These are phyloP conservation scores for Pyrgus malvae DNA, from an alignment of 2,888 invertebrate species.

Conservation along the genomic window DNA sequence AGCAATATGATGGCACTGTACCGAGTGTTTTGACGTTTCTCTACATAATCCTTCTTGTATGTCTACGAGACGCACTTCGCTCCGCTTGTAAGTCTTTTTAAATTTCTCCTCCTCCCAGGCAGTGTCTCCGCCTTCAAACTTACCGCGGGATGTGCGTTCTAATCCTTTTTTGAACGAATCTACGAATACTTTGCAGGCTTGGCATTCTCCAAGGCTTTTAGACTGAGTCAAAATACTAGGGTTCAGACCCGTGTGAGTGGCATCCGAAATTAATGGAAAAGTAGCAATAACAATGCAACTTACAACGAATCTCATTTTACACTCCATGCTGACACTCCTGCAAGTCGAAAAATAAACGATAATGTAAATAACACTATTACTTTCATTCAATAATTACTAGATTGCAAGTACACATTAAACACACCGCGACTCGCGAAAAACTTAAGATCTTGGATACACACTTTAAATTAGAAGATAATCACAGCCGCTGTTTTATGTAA, in stretches of 20 bases:
- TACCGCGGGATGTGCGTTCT: constrained; percentile 90
- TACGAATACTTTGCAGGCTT: constrained; percentile 87
- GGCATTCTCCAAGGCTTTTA: constrained; percentile 87
- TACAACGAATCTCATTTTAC: constrained; percentile 30
- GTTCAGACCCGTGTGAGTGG: constrained; percentile 50
- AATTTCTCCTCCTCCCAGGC: constrained; percentile 96
- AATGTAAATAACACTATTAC: constrained; percentile 13
- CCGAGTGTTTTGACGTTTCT: constrained; percentile 86
- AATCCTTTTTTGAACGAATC: constrained; percentile 91
- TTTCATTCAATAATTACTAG: constrained; percentile 9
- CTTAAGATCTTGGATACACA: too few relatives aligned
- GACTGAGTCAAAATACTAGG: constrained; percentile 56
- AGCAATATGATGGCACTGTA: constrained; percentile 92
- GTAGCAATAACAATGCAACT: constrained; percentile 36
- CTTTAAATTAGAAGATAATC: too few relatives aligned
- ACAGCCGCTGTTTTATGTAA: constrained; percentile 33
- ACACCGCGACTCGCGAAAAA: not conserved
- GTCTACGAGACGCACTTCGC: constrained; percentile 95
- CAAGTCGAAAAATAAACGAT: constrained; percentile 35
- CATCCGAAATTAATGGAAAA: constrained; percentile 44
- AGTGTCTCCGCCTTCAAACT: constrained; percentile 96
- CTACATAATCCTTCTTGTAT: constrained; percentile 94
- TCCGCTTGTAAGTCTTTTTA: constrained; percentile 89
- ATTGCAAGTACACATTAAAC: not conserved
- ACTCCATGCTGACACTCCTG: constrained; percentile 49